Percentiles rank a stretch among this genome's conserved stretches.
Evolutionary conservation across 2,113 vertebrate genomes (phyloP).

Genomic region (Arizona elegans): DNA sequence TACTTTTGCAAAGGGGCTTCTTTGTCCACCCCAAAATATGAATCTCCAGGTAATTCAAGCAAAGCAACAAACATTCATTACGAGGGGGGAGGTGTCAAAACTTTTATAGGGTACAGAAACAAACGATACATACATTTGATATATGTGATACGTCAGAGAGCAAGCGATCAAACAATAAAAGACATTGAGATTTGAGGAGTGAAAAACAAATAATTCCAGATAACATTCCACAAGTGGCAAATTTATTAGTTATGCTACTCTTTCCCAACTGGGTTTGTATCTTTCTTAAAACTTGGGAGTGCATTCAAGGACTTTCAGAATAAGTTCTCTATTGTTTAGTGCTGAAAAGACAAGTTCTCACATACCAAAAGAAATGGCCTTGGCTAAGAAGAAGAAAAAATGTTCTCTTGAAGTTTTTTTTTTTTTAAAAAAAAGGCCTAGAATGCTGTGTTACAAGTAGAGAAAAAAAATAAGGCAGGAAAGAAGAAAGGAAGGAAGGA

Average conservation of each 20-base stretch:
- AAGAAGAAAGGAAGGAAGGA: neutral
- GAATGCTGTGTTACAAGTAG: neutral
- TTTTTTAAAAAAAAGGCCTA: neutral
- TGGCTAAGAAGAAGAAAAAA: neutral
- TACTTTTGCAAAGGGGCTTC: neutral
- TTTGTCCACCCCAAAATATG: neutral
- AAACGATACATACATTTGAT: no score
- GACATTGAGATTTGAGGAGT: neutral
- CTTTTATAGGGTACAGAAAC: neutral
- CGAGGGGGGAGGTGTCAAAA: neutral
- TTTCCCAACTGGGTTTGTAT: neutral
- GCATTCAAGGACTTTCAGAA: neutral
- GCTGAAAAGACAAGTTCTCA: neutral
- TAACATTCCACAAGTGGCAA: neutral
- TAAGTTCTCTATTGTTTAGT: neutral
- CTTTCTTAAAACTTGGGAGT: neutral
- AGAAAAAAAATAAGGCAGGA: neutral
- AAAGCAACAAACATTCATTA: neutral
- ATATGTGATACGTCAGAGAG: no score
- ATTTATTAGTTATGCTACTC: neutral
- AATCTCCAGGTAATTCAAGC: neutral
- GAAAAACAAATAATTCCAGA: neutral
- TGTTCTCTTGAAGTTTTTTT: neutral
- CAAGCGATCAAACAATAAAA: neutral
- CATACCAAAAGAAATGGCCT: neutral